These are phyloP conservation scores for Nowickia ferox DNA, from an alignment of 2,888 invertebrate genomes.

Conservation along the genomic window DNA sequence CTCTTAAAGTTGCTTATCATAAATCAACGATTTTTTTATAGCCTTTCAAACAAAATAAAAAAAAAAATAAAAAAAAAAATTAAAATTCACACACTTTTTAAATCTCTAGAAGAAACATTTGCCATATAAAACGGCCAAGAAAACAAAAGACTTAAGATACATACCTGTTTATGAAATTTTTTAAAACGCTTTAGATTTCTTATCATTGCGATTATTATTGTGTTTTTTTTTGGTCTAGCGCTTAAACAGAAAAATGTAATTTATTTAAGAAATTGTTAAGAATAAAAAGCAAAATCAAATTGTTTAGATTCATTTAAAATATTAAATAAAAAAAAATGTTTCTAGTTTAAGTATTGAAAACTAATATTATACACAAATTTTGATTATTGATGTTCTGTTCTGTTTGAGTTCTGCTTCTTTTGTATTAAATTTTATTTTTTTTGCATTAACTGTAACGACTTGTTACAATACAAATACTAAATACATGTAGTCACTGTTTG, in stretches of 20 bases:
- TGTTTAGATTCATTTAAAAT: conserved; percentile 48
- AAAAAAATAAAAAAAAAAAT: not conserved
- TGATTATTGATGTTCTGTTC: conserved; percentile 1
- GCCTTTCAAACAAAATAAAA: not conserved
- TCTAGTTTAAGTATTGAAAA: conserved; percentile 18
- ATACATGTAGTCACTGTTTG: conserved; percentile 7
- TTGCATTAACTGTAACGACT: conserved; percentile 9
- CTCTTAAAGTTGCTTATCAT: conserved; percentile 21
- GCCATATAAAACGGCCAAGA: conserved; percentile 38
- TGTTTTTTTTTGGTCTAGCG: not conserved
- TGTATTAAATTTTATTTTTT: not conserved
- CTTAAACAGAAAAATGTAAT: not conserved
- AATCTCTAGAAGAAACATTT: conserved; percentile 38
- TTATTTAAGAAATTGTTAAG: conserved; percentile 28
- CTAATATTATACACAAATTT: conserved; percentile 43
- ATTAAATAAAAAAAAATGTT: conserved; percentile 43
- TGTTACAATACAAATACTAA: conserved; percentile 18
- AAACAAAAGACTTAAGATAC: conserved; percentile 55
- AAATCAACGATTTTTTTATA: conserved; percentile 5
- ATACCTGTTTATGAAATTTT: conserved; percentile 37
- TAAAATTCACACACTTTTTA: conserved; percentile 54
- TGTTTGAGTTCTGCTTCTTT: not conserved
- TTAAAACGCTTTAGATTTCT: conserved; percentile 54
- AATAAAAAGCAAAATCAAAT: conserved; percentile 23
- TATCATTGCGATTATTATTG: conserved; percentile 49